Evolutionary conservation across 2,888 invertebrate genomes (phyloP).

Genomic region (Glyphotaelius pellucidus): DNA sequence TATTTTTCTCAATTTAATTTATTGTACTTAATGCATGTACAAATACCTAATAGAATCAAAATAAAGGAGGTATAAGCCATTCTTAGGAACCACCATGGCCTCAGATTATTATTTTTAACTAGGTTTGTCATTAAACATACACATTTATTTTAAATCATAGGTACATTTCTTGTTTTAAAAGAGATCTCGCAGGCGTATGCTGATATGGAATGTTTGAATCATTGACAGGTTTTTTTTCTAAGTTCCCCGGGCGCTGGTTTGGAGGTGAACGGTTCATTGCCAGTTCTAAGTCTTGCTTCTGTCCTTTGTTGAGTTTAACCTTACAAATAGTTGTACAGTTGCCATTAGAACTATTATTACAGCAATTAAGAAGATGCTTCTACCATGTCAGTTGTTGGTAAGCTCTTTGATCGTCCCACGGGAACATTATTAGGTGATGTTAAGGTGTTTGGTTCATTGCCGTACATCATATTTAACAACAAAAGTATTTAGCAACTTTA

Average conservation of each 20-base stretch:
- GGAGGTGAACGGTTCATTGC: slow-evolving; percentile 21
- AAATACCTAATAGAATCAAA: too few relatives aligned
- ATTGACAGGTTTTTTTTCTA: not conserved
- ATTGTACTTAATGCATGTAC: not conserved
- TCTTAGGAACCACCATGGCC: not conserved
- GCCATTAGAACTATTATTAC: not conserved
- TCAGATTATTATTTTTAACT: not conserved
- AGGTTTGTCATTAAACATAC: not conserved
- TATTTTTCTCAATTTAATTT: not conserved
- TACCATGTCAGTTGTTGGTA: not conserved
- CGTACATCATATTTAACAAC: not conserved
- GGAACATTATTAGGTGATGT: not conserved
- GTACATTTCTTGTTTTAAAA: not conserved
- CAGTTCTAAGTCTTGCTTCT: not conserved
- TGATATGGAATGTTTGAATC: slow-evolving; percentile 5
- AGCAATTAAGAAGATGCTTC: not conserved
- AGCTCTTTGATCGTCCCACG: not conserved
- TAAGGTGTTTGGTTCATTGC: slow-evolving; percentile 7
- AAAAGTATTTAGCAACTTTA: not conserved
- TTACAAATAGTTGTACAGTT: not conserved
- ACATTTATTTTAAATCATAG: not conserved
- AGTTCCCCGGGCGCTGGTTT: not conserved
- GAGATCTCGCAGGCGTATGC: not conserved
- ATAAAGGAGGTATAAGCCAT: not conserved
- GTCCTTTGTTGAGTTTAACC: not conserved